Evolutionary conservation across 2,888 invertebrate species (phyloP), one percentile per base, ranked within the genome.

Genomic region (Schrankia costaestrigalis): DNA sequence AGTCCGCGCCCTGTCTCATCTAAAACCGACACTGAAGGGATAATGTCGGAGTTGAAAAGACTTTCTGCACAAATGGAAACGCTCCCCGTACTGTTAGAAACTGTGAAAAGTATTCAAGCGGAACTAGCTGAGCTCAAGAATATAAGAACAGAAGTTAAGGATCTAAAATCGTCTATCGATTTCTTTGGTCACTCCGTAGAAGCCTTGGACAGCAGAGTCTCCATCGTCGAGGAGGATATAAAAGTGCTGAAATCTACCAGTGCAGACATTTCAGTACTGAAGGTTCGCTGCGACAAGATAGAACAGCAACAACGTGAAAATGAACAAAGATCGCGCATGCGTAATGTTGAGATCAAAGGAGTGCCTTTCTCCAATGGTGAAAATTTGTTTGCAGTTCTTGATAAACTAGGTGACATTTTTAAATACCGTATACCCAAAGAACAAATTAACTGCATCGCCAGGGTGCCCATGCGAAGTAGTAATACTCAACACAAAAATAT

Each of bases 311-410:
- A 15, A 3, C 26, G 15, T 6, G 26, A 26, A 10, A 15, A 1
- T 7, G 38, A 39, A 9, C 39, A 39, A 11, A 29, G 38, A 19
- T 14, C 28, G 2, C 28, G 33, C 6, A 29, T 17, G 11, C 29
- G 27, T 17, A 38, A 38, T 13, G 9, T 38, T 8, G 31, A 36
- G 13, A 11, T 31, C n/a, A 36, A 36, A 18, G 31, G 36, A 11
- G 32, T 37, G 8, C 31, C 31, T 8, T 8, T 26, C 13, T 19
- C 13, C 4, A 27, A 28, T 10, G 23, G 12, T 11, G 37, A 37
- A 24, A 37, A 37, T 22, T 26, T 37, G 4, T 33, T 33, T 23
- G 29, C 32, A 12, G 10, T 38, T 14, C 7, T 33, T n/a, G n/a
- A 17, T 11, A 29, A 30, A 17, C 14, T 38, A 8, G 27, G 29